phyloP scores from a whole-genome alignment of 2,113 vertebrate genomes.

The Agelaius phoeniceus region DNA sequence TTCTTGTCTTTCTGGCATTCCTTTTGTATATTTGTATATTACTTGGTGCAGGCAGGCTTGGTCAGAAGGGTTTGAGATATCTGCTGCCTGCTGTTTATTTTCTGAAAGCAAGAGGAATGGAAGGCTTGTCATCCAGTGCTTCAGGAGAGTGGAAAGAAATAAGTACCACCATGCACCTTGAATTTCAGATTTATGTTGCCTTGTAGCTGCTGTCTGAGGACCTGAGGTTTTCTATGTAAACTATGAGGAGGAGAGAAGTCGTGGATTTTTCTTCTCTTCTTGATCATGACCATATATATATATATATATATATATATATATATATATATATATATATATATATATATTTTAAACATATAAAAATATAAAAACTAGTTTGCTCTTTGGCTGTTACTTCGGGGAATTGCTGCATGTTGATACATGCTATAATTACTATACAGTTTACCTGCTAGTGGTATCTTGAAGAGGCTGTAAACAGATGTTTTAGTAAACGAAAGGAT shows the following conservation, averaged over 20 bases:
- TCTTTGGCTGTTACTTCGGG: neutral
- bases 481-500: neutral
- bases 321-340: neutral
- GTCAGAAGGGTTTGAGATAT: neutral
- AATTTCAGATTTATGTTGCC: neutral
- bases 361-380: neutral
- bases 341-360: neutral
- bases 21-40: neutral
- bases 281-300: neutral
- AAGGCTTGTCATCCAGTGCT: neutral
- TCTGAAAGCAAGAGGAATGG: neutral
- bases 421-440: neutral
- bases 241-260: neutral
- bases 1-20: neutral
- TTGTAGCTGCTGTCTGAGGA: neutral
- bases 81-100: neutral
- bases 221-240: neutral
- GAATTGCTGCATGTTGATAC: neutral
- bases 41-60: neutral
- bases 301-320: no score
- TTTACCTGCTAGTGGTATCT: neutral
- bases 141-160: neutral
- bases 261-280: neutral
- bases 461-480: neutral
- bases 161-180: neutral